phyloP scores from a whole-genome alignment of 1,140 invertebrate genomes.

The Drosophila kohkoa region DNA sequence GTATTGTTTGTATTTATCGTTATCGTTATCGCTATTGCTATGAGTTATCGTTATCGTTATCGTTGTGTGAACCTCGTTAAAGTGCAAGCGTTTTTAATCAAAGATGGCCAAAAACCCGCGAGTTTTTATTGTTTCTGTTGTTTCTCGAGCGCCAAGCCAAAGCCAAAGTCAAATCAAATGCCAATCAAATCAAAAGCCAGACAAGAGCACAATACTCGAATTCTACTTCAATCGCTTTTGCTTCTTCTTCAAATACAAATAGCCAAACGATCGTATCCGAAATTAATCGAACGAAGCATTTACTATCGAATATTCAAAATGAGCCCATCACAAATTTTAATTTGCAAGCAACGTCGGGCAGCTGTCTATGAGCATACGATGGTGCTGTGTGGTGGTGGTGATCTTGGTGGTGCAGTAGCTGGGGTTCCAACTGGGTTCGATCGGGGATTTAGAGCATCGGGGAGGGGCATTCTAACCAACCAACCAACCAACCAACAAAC shows the following conservation, averaged over 20 bases:
- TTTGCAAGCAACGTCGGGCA: conserved; percentile 54
- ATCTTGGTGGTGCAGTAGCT: not conserved
- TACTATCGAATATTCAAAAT: conserved; percentile 32
- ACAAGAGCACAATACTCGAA: conserved; percentile 10
- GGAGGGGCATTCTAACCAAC: not conserved
- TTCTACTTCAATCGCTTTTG: not conserved
- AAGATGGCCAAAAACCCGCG: conserved; percentile 65
- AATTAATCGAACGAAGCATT: conserved; percentile 24
- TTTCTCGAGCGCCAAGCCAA: conserved; percentile 46
- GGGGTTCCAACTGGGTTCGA: not conserved
- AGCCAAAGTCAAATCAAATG: conserved; percentile 20
- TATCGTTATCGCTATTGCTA: conserved; percentile 21
- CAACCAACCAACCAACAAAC: too few species aligned
- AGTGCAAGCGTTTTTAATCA: conserved; percentile 85
- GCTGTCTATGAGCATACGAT: conserved; percentile 32
- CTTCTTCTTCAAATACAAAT: too few species aligned
- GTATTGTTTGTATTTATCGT: conserved; percentile 17
- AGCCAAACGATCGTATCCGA: too few species aligned
- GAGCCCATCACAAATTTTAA: conserved; percentile 85
- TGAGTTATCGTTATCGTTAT: conserved; percentile 31
- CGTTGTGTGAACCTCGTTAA: conserved; percentile 52
- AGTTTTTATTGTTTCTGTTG: conserved; percentile 57
- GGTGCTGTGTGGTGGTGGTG: conserved; percentile 18
- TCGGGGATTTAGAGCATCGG: not conserved
- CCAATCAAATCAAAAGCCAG: conserved; percentile 20